These are phyloP conservation scores for Zapornia atra DNA, from an alignment of 2,113 vertebrate species.

Conservation along the genomic window DNA sequence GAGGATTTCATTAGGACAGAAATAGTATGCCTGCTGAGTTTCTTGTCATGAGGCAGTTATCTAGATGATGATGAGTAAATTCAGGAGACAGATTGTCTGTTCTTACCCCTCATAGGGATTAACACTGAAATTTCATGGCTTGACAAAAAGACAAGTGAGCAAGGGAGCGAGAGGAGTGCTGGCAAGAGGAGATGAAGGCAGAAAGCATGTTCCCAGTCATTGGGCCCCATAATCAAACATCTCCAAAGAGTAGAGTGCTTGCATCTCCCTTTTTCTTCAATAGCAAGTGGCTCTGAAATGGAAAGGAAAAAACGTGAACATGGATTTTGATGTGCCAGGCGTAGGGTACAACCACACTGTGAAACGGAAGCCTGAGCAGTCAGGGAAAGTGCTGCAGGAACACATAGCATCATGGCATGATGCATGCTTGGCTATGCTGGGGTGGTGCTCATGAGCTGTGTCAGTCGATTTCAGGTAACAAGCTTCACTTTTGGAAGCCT, in stretches of 20 bases:
- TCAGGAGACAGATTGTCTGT: neutral
- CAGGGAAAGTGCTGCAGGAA: neutral
- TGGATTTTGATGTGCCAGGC: neutral
- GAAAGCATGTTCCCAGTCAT: neutral
- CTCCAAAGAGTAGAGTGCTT: neutral
- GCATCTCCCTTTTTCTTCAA: neutral
- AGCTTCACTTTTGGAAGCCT: neutral
- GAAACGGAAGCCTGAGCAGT: rapidly evolving
- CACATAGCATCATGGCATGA: rapidly evolving
- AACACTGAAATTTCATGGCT: neutral
- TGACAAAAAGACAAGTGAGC: neutral
- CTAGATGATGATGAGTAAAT: neutral
- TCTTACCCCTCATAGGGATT: neutral
- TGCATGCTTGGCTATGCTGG: rapidly evolving
- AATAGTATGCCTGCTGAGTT: neutral
- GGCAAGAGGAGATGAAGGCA: neutral
- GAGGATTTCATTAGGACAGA: neutral
- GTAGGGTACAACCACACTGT: neutral
- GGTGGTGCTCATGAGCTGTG: neutral
- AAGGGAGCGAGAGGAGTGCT: neutral
- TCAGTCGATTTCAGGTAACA: neutral
- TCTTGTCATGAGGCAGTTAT: neutral
- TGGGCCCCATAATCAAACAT: neutral
- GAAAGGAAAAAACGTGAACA: neutral
- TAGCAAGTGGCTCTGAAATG: neutral